Percentiles rank a stretch among this genome's conserved stretches.
phyloP scores from a whole-genome alignment of 64 coral and sea anemone species.

The Hydrozoanthus tunicans region DNA sequence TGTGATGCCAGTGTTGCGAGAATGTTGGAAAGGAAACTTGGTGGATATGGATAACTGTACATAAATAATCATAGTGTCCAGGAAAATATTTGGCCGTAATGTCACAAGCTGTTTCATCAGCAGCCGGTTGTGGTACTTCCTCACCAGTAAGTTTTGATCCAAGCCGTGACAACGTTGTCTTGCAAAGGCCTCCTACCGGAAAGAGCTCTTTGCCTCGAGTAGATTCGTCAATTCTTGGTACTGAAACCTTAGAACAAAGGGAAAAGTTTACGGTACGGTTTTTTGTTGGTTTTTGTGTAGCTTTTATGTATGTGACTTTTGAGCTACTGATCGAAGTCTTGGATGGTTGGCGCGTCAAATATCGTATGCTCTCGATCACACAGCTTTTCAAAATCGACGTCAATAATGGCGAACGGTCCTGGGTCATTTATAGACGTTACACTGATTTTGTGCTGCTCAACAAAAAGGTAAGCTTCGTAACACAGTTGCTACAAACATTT shows the following conservation, averaged over 20 bases:
- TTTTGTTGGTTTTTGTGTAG: neutral
- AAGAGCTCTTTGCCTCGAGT: constrained; percentile 51
- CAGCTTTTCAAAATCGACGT: constrained; percentile 95
- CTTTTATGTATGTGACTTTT: neutral
- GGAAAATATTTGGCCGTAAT: neutral
- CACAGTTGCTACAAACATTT: neutral
- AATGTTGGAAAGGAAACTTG: no score
- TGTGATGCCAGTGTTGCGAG: no score
- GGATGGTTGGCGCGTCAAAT: no score
- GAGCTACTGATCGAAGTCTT: neutral
- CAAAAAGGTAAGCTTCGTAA: constrained; percentile 77
- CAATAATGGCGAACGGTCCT: constrained; percentile 72
- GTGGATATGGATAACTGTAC: no score
- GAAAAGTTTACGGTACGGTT: constrained; percentile 86
- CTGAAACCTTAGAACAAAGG: constrained; percentile 81
- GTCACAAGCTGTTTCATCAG: neutral
- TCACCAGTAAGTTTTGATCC: constrained; percentile 47
- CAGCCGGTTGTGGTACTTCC: neutral
- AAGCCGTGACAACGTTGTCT: neutral
- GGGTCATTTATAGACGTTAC: constrained; percentile 96
- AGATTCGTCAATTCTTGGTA: constrained; percentile 79
- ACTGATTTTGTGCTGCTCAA: constrained; percentile 94
- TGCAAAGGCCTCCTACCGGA: neutral
- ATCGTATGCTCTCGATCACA: neutral
- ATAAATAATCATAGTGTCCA: neutral